Conservation (phyloP, 2,888 invertebrate genomes). For the Aleiodes testaceus region DNA sequence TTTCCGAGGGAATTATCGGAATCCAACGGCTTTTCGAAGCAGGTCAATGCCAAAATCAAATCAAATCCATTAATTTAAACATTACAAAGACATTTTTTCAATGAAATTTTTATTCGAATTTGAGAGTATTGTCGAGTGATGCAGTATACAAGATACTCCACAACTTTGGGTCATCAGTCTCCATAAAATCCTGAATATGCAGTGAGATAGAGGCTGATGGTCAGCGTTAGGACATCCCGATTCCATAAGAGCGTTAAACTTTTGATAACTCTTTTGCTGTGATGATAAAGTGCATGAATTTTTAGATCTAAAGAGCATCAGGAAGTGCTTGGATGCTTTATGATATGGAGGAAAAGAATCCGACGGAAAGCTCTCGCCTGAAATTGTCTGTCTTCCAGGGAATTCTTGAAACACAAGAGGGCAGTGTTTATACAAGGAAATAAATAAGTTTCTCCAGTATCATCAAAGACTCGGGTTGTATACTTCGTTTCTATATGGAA, state of each 20-base stretch:
- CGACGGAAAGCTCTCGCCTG: no score
- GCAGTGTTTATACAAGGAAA: slow-evolving; percentile 55
- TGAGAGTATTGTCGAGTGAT: slow-evolving; percentile 64
- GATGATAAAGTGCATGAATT: no score
- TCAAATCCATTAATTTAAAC: no score
- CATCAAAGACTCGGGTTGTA: slow-evolving; percentile 64
- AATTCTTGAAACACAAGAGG: slow-evolving; percentile 44
- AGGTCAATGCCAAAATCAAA: neutral
- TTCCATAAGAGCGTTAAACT: neutral
- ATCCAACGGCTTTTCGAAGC: slow-evolving; percentile 50
- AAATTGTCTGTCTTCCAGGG: slow-evolving; percentile 33
- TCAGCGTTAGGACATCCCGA: neutral
- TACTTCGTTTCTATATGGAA: slow-evolving; percentile 61
- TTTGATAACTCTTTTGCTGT: neutral
- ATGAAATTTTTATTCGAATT: no score
- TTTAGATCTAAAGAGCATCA: no score
- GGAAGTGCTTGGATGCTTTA: no score
- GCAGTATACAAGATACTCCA: slow-evolving; percentile 66
- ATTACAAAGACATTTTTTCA: no score
- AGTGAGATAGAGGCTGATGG: neutral
- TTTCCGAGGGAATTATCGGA: slow-evolving; percentile 65
- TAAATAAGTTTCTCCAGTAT: slow-evolving; percentile 58
- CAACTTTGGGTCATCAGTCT: slow-evolving; percentile 51
- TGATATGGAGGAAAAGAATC: no score
- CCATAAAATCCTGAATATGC: no score